A percentile compares a stretch with the other conserved stretches of the same genome.
Conservation (phyloP, 2,888 invertebrate species). For the Metellina segmentata region DNA sequence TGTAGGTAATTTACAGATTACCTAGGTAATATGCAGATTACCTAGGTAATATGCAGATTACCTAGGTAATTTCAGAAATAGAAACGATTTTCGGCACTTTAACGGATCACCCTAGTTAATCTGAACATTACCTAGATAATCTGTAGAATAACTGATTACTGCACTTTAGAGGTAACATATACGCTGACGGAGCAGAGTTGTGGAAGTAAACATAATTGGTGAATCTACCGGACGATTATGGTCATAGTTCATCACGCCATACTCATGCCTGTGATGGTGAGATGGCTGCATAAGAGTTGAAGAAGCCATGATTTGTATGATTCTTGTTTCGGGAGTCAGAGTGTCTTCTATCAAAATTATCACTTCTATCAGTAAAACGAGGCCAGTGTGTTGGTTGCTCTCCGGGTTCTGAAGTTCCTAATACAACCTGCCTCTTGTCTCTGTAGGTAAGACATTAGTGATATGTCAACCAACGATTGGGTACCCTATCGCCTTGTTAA, state of each 20-base stretch:
- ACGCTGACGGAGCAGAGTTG: conserved; percentile 69
- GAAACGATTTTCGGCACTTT: too few relatives aligned
- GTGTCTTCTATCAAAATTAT: conserved; percentile 78
- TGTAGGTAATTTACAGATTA: too few relatives aligned
- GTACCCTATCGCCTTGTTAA: conserved; percentile 86
- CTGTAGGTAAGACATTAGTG: conserved; percentile 82
- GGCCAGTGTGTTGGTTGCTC: conserved; percentile 80
- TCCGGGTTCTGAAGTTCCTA: conserved; percentile 79
- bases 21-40: too few relatives aligned
- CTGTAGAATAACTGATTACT: too few relatives aligned
- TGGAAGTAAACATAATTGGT: conserved; percentile 56
- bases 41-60: too few relatives aligned
- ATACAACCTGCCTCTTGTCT: conserved; percentile 80
- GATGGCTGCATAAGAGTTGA: conserved; percentile 79
- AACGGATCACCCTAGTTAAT: too few relatives aligned
- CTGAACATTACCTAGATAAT: too few relatives aligned
- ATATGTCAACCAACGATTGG: conserved; percentile 89
- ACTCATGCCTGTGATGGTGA: conserved; percentile 81
- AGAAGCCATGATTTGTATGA: conserved; percentile 81
- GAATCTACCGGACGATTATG: conserved; percentile 51
- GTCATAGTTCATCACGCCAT: conserved; percentile 79
- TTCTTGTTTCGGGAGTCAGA: conserved; percentile 79
- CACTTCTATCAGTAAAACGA: conserved; percentile 77
- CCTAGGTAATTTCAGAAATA: too few relatives aligned
- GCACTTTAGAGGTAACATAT: too few relatives aligned